Evolutionary conservation across 2,888 invertebrate genomes (phyloP).

Genomic region (Siphlonurus alternatus): DNA sequence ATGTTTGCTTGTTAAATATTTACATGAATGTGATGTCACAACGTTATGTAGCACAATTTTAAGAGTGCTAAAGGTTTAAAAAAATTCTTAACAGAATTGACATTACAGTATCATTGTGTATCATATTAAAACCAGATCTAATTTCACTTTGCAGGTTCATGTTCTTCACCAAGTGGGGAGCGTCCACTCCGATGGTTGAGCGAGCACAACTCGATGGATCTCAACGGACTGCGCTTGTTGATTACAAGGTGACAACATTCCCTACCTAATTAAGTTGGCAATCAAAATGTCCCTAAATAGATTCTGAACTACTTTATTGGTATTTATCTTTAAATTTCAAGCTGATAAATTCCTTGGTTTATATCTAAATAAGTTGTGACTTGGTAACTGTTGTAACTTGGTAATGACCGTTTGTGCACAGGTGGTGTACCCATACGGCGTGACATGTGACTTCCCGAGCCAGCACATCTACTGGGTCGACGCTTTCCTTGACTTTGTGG

Average conservation of each 20-base stretch:
- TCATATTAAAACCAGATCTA: too few species aligned
- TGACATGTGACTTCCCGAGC: constrained; percentile 53
- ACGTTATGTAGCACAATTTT: too few species aligned
- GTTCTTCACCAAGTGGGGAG: constrained; percentile 65
- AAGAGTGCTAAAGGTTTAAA: too few species aligned
- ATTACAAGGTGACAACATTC: constrained; percentile 31
- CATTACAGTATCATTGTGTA: too few species aligned
- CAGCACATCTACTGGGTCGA: constrained; percentile 66
- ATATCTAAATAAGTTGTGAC: too few species aligned
- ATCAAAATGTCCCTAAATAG: too few species aligned
- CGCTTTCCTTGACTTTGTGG: constrained; percentile 59
- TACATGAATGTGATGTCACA: too few species aligned
- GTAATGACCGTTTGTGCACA: too few species aligned
- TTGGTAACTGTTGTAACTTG: not conserved
- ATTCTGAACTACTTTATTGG: too few species aligned
- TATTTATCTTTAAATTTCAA: not conserved
- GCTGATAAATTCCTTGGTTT: not conserved
- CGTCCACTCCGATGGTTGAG: constrained; percentile 40
- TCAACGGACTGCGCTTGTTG: constrained; percentile 40
- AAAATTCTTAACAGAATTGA: too few species aligned
- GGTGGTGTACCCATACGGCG: constrained; percentile 60
- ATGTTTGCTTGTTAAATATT: too few species aligned
- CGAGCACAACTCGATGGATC: constrained; percentile 46
- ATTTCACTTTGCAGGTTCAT: constrained; percentile 35
- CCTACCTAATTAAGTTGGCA: not conserved